Base-by-base conservation (phyloP, 2,113 vertebrate species). In the Turdus rufiventris region DNA sequence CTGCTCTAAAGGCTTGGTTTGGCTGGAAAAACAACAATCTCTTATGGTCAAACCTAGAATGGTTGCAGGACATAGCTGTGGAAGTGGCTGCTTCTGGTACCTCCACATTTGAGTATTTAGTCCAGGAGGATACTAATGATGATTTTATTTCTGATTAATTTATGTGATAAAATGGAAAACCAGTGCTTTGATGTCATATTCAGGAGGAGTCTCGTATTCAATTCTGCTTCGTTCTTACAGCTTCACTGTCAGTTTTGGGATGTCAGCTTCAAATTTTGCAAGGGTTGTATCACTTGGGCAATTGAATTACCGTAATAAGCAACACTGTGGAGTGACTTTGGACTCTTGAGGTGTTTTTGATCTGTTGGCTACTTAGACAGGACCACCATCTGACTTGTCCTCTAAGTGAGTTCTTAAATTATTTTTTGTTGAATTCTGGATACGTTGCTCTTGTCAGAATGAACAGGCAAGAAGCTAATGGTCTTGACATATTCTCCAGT, bases 201-300 rank as follows among this genome's bases (percentile, higher is more conserved):
- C 6, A 6, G 19, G 61, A n/a, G 36, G 31, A 80, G 34, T 62
- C 21, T 61, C 0, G 0, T 65, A 14, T 36, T 57, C n/a, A 21
- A 2, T 58, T 72, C 60, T 66, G 24, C 26, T 77, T 70, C 1
- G 0, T 84, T 58, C 18, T 70, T 63, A 12, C 10, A 71, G 19
- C 24, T 70, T 89, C 11, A 10, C 3, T 4, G 6, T 70, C 79
- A 56, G 26, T 84, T 80, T 86, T 63, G 67, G 48, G 29, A 7
- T 10, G 14, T 24, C 21, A 53, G 10, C 45, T 67, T 80, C 26
- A 45, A 48, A 12, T 40, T 84, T 65, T 75, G 24, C 31, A 38
- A 48, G 8, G 18, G 10, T 56, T 56, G 8, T 68, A 20, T 85
- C 40, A 10, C 45, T 50, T 78, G 33, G 29, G 40, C 36, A 48